These are phyloP conservation scores for Catagonus wagneri DNA, from an alignment of 2,113 vertebrate species.

Conservation along the genomic window DNA sequence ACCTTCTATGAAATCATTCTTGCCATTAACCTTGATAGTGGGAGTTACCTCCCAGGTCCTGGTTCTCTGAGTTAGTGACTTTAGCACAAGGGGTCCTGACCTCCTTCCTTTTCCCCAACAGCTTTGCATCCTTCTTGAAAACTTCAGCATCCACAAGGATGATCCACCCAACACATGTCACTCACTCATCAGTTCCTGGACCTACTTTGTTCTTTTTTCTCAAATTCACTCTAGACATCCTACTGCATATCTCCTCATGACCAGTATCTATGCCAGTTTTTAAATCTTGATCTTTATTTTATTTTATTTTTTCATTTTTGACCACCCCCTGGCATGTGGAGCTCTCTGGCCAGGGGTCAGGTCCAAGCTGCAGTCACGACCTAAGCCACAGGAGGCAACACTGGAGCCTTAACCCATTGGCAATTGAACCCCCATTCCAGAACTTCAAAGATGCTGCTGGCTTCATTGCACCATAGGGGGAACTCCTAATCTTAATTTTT, in stretches of 20 bases:
- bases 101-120: background rate
- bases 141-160: background rate
- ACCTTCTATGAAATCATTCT: no score
- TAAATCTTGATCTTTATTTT: background rate
- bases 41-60: background rate
- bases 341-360: no score
- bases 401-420: no score
- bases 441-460: no score
- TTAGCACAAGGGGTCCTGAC: background rate
- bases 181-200: background rate
- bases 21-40: background rate
- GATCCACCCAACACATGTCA: background rate
- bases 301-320: no score
- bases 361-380: no score
- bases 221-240: background rate
- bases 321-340: no score
- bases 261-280: background rate
- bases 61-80: no score
- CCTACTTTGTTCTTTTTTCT: background rate
- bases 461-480: no score
- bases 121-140: background rate
- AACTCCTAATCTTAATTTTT: background rate
- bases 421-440: no score
- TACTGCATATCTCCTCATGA: accelerated
- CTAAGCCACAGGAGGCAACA: no score